Evolutionary conservation across 2,113 vertebrate genomes (phyloP).

Genomic region (Cavia aperea): DNA sequence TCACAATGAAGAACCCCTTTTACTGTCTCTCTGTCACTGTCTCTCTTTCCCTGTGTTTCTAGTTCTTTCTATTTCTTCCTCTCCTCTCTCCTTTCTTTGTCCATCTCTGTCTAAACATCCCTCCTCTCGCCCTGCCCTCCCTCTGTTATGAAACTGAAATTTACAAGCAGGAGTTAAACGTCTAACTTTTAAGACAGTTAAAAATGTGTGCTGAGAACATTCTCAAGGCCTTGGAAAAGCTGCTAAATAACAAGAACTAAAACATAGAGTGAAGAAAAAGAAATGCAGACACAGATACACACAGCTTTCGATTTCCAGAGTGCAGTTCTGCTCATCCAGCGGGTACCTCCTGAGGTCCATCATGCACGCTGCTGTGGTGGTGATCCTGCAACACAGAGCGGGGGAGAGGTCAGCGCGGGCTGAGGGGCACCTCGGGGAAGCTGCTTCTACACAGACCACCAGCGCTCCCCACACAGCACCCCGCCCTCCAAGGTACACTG

Average conservation of each 20-base stretch:
- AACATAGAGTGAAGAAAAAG: background rate
- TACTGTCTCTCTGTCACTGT: background rate
- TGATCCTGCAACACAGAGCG: constrained; percentile 84
- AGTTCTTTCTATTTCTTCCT: background rate
- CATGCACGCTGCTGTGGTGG: constrained; percentile 98
- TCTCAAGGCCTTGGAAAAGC: background rate
- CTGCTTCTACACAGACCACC: background rate
- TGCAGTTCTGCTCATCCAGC: constrained; percentile 93
- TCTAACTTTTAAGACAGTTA: background rate
- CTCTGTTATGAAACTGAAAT: background rate
- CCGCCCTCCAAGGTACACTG: background rate
- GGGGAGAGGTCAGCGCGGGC: background rate
- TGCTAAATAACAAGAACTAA: background rate
- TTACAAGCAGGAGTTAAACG: background rate
- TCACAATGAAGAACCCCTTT: constrained; percentile 25
- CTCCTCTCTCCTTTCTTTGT: background rate
- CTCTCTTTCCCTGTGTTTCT: background rate
- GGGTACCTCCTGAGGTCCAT: constrained; percentile 98
- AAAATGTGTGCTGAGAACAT: background rate
- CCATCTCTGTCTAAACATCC: background rate
- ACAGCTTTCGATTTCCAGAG: constrained; percentile 99
- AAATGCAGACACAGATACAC: constrained; percentile 72
- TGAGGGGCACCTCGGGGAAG: background rate
- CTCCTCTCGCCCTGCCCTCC: background rate
- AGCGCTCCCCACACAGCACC: fast-evolving